Base-by-base conservation (phyloP, 1,140 invertebrate species). In the Atta colombica region DNA sequence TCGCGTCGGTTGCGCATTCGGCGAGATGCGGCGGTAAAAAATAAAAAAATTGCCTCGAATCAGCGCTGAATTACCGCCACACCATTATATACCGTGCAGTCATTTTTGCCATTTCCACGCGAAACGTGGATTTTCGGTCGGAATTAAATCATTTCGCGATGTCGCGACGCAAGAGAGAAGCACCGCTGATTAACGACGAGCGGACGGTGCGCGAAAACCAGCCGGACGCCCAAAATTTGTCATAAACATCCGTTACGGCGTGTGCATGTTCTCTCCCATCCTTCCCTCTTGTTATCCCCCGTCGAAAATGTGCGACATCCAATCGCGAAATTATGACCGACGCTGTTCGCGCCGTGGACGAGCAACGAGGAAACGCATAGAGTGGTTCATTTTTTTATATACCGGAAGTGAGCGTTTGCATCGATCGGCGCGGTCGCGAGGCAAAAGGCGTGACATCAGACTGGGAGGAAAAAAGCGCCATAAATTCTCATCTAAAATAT, bases 121-220 rank as follows among this genome's bases (percentile, higher is more conserved):
- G 25, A 16, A 25, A 60, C 28, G 31, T 31, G 80, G 53, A 39
- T 87, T 87, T 87, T 69, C 21, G 78, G 25, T 4, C 63, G 61
- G 85, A 87, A 87, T 87, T 85, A 85, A 87, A 87, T 87, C 81
- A 87, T 66, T 82, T 82, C 63, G 80, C 80, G 85, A 71, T 71
- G 78, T 72, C 78, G 78, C 53, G 21, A 58, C 55, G 77, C 77
- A 0, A 25, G 58, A 7, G n/a, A 18, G 16, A 10, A 39, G 25
- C 69, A 35, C 21, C 51, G 78, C 53, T 85, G 74, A 85, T 85
- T 84, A 84, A 84, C 80, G 69, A 75, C 18, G 39, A 14, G 35
- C 51, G 31, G 66, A 51, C 51, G 87, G 53, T 31, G 45, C 77
- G 55, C 60, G 61, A 87, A 63, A 65, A 25, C 21, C 35, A 66